Base-by-base conservation (phyloP, 2,888 invertebrate species). In the Leptopilina myrica region DNA sequence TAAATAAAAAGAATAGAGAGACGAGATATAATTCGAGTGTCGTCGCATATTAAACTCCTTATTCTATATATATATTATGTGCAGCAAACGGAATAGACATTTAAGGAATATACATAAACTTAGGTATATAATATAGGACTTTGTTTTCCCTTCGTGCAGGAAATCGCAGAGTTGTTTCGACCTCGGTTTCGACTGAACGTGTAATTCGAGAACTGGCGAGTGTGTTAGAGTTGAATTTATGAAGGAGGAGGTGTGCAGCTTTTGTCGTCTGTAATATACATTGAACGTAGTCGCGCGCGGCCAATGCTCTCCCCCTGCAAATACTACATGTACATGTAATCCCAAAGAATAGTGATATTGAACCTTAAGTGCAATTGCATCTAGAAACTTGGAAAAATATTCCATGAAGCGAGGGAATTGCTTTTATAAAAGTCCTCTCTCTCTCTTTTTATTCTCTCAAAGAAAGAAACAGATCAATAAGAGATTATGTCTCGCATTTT, bases 151-250 rank as follows among this genome's bases (percentile, higher is more conserved):
- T 73, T 73, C 73, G 53, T 73, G 73, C 73, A 73, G 56, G 56
- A 73, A 73, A 73, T 73, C 73, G 73, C 26, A 49, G 69, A 26
- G 73, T 73, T 73, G 56, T 73, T 73, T 73, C 40, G 56, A 73
- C 56, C 53, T n/a, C 53, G 53, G 56, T 73, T 73, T 73, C 40
- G 33, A 73, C 56, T 73, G n/a, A 67, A 73, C 73, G 56, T 73
- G 56, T 73, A 73, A 73, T 73, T 73, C 73, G 73, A 73, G 73
- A 73, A 56, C 9, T 73, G 73, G 56, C 56, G 33, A 69, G 69
- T 73, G 56, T 73, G 69, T 69, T 73, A 5, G 69, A 56, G 73
- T 73, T 9, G 33, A 73, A 73, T 73, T 56, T 73, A 73, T 73
- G 73, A 73, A 56, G 56, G 67, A 66, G 43, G 53, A 56, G 53